Evolutionary conservation across 2,113 vertebrate genomes (phyloP).

Genomic region (Caracal caracal): DNA sequence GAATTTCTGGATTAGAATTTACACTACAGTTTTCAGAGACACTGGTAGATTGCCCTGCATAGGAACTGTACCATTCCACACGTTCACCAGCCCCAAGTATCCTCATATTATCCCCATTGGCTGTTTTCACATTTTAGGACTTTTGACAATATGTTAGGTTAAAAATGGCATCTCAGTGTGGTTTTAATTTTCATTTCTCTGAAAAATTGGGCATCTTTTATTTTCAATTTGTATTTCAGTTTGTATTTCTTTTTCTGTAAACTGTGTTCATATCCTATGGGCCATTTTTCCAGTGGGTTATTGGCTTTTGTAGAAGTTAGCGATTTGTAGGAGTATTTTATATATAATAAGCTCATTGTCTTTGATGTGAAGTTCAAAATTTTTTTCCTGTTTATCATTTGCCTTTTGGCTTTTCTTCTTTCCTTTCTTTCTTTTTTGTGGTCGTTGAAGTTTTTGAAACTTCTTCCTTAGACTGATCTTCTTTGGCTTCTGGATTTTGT

Average conservation of each 20-base stretch:
- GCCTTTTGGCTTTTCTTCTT: background rate
- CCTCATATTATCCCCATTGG: background rate
- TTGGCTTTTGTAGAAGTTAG: background rate
- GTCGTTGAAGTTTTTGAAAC: background rate
- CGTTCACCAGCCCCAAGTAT: rapidly evolving
- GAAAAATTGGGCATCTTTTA: background rate
- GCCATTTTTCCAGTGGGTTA: background rate
- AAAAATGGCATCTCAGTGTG: background rate
- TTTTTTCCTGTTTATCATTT: background rate
- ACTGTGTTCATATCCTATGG: background rate
- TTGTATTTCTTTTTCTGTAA: background rate
- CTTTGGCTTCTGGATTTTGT: background rate
- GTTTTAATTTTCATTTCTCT: constrained; percentile 10
- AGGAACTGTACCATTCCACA: background rate
- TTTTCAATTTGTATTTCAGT: background rate
- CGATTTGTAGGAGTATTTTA: constrained; percentile 29
- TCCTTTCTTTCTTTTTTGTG: background rate
- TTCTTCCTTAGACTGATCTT: background rate
- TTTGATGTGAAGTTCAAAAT: background rate
- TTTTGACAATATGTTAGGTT: background rate
- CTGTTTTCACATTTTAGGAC: background rate
- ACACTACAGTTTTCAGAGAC: background rate
- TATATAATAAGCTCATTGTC: background rate
- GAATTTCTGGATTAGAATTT: background rate
- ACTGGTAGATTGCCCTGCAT: background rate